Base-by-base conservation (phyloP, 1,140 invertebrate genomes). In the Mercenaria mercenaria region DNA sequence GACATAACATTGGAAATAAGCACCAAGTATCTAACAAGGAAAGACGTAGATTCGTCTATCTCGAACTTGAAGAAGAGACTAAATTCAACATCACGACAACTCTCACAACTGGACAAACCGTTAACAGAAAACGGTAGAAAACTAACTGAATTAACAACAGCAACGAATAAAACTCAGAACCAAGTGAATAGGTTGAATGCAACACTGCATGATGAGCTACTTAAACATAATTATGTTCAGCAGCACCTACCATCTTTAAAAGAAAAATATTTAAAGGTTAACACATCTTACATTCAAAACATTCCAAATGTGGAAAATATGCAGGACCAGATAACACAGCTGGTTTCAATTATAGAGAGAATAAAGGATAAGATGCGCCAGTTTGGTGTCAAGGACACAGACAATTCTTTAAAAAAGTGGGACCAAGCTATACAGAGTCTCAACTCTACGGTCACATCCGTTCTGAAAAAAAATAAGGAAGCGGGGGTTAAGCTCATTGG, bases 351-450 rank as follows among this genome's bases (percentile, higher is more conserved):
- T n/a, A 81, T 88, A 0, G 43, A 61, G 23, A 81, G 67, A 80
- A 81, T 88, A 13, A 88, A 88, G 52, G 47, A 88, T 0, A 88
- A 88, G 34, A 80, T 88, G 86, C 59, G 8, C 0, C n/a, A 37
- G 10, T 88, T 80, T 72, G 86, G 86, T 32, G 52, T 88, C 10
- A 13, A 32, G 8, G 86, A 88, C 47, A 69, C 86, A 6, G 76
- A 88, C 43, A 72, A 41, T 23, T 88, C 86, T 18, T 11, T 88
- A 26, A 69, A 79, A n/a, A 52, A 47, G 10, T 88, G 86, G 86
- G 76, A 80, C n/a, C 6, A 32, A n/a, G 39, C 47, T 32, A 88
- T 88, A 6, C 20, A 34, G 59, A 83, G 74, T 76, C 69, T 89
- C 13, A 84, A 89, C 37, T 50, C 72, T 18, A 89, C 88, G 29